phyloP scores from a whole-genome alignment of 2,113 vertebrate species.

The Anarhynchus alexandrinus region DNA sequence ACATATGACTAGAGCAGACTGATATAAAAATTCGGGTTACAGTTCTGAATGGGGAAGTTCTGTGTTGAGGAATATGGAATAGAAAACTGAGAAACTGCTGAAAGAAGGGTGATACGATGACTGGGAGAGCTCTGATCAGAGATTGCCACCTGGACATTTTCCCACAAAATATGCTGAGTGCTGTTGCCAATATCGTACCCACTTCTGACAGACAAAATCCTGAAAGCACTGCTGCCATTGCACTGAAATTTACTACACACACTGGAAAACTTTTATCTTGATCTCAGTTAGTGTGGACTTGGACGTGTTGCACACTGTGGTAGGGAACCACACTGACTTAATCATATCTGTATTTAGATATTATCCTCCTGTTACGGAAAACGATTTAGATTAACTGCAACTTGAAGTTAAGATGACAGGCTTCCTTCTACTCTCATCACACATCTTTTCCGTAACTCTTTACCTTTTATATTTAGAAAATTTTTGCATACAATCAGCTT shows the following conservation, averaged over 20 bases:
- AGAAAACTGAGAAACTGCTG: background rate
- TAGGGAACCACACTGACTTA: background rate
- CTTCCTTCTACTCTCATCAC: background rate
- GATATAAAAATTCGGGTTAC: background rate
- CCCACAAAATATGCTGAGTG: background rate
- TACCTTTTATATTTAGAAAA: background rate
- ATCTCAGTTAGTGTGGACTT: background rate
- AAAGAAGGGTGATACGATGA: background rate
- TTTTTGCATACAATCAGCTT: background rate
- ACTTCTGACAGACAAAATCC: background rate
- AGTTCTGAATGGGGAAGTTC: background rate
- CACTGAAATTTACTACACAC: background rate
- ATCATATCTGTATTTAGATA: slow-evolving; percentile 16
- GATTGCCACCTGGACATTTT: background rate
- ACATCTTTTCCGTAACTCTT: background rate
- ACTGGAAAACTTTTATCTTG: background rate
- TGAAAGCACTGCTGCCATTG: background rate
- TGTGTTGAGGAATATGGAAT: background rate
- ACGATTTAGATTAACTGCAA: background rate
- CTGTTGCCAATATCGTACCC: background rate
- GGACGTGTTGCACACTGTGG: background rate
- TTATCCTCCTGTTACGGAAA: background rate
- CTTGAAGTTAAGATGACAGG: background rate
- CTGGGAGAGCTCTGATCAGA: background rate
- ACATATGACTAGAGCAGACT: background rate